phyloP scores from a whole-genome alignment of 2,113 vertebrate genomes.

The Oxyura jamaicensis region DNA sequence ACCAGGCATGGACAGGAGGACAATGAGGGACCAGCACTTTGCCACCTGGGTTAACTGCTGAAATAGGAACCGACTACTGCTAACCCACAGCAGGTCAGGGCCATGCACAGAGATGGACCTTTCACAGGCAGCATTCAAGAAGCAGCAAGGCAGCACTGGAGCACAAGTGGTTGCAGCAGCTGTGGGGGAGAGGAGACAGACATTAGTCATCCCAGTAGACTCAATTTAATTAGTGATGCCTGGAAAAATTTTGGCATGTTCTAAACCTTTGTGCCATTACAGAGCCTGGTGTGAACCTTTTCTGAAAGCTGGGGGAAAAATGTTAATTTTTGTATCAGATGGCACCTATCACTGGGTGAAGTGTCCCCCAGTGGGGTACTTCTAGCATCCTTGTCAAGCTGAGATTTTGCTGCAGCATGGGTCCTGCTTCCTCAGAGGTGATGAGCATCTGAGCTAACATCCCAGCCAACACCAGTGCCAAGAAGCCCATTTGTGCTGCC shows the following conservation, averaged over 20 bases:
- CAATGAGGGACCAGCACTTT: neutral
- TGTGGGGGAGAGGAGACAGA: neutral
- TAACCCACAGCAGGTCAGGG: neutral
- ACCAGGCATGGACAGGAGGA: neutral
- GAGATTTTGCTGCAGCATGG: neutral
- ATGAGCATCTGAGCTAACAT: neutral
- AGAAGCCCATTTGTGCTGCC: neutral
- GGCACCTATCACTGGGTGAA: neutral
- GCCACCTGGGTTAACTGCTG: neutral
- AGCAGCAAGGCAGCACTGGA: neutral
- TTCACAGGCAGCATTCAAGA: neutral
- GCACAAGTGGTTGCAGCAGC: neutral
- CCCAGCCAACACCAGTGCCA: neutral
- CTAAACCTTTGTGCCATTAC: neutral
- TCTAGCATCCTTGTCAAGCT: neutral
- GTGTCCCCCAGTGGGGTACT: neutral
- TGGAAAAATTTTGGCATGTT: neutral
- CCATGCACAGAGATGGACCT: neutral
- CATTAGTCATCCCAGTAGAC: neutral
- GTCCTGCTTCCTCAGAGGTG: neutral
- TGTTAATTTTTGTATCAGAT: neutral
- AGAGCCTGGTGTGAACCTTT: neutral
- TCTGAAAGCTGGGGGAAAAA: neutral
- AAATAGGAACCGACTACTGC: neutral
- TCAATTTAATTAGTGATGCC: neutral